Percentiles rank a stretch among this genome's conserved stretches.
Evolutionary conservation across 2,797 vertebrate genomes (phyloP).

Genomic region (Astyanax mexicanus): DNA sequence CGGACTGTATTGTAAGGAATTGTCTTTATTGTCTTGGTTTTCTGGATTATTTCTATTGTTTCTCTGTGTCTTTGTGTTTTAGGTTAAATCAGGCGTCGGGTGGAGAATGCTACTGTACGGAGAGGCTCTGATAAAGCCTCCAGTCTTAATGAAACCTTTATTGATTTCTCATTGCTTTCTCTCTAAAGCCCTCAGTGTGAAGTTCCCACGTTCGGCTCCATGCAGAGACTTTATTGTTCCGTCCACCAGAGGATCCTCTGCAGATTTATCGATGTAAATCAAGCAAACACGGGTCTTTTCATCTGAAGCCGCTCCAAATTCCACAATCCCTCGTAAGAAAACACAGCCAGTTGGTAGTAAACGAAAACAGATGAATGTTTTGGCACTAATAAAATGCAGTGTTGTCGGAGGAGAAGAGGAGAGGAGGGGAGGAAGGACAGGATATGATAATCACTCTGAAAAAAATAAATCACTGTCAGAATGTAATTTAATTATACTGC

Average conservation of each 20-base stretch:
- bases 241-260: slow-evolving; percentile 38
- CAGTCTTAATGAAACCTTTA: slow-evolving; percentile 84
- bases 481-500: background rate
- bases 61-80: background rate
- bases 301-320: background rate
- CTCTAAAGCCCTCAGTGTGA: slow-evolving; percentile 77
- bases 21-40: background rate
- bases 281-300: slow-evolving; percentile 12
- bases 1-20: background rate
- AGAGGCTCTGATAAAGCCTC: slow-evolving; percentile 68
- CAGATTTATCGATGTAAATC: slow-evolving; percentile 47
- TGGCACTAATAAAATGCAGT: background rate
- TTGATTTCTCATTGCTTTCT: slow-evolving; percentile 87
- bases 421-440: background rate
- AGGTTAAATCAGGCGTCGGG: background rate
- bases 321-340: background rate
- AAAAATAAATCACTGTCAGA: background rate
- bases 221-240: slow-evolving; percentile 67
- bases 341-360: background rate
- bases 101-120: slow-evolving; percentile 61
- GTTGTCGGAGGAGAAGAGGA: background rate
- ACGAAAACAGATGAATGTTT: background rate
- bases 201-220: slow-evolving; percentile 83
- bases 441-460: background rate
- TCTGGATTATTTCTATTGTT: too few species aligned